These are phyloP conservation scores for Myrmecophaga tridactyla DNA, from an alignment of 2,113 vertebrate species.

Conservation along the genomic window DNA sequence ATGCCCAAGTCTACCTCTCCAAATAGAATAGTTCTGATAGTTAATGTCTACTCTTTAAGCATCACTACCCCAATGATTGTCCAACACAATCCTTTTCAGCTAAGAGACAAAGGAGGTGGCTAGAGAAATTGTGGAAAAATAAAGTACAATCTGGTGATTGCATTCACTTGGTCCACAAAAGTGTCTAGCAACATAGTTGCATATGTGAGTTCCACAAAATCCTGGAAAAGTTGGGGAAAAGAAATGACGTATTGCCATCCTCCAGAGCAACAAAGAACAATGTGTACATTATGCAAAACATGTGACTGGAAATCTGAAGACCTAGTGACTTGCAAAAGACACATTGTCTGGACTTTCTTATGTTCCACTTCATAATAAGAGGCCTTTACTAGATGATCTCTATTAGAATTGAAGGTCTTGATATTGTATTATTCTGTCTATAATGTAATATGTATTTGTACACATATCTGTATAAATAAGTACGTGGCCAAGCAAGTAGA, in stretches of 20 bases:
- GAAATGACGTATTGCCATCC: not conserved
- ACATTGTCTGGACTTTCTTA: not conserved
- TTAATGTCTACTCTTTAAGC: not conserved
- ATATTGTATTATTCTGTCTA: not conserved
- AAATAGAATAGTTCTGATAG: not conserved
- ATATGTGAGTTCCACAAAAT: not conserved
- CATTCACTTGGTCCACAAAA: not conserved
- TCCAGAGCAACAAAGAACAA: not conserved
- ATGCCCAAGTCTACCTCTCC: not conserved
- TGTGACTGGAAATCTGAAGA: not conserved
- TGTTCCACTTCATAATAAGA: conserved; percentile 3
- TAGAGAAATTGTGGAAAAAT: not conserved
- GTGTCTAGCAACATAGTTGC: not conserved
- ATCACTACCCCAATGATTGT: not conserved
- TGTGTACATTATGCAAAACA: not conserved
- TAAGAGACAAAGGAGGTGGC: not conserved
- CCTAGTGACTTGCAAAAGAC: not conserved
- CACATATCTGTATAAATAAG: not conserved
- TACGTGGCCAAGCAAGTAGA: not conserved
- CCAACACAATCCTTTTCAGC: not conserved
- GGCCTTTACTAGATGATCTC: not conserved
- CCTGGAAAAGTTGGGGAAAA: not conserved
- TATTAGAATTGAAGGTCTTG: not conserved
- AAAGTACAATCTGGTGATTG: not conserved
- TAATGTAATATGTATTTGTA: not conserved